Evolutionary conservation across 2,797 vertebrate genomes (phyloP), one percentile per base, ranked within the genome.

Genomic region (Chloroceryle amazona): DNA sequence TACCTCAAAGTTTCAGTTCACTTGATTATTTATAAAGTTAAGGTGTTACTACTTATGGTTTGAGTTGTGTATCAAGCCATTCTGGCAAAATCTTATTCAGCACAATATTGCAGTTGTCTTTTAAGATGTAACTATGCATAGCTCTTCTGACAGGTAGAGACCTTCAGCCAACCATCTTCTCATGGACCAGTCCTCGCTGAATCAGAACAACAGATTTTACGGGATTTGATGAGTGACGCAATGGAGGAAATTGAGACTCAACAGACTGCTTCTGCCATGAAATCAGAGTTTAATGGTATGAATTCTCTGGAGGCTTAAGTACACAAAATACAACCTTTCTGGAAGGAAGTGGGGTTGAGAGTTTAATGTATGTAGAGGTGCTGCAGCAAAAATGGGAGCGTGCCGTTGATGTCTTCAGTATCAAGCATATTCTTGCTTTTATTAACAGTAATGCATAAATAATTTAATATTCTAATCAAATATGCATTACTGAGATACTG

Each of bases 141-240:
- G 8, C 54, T 96, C 46, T 96, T 7, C 93, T 94, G 94, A 35
- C 96, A 99, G 99, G 95, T 91, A 65, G 99, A 99, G 78, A 89
- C 97, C 52, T 94, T 97, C 3, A 97, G 97, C 37, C 98, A 96
- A 1, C 96, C 98, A 10, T 93, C 98, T 46, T 98, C 99, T 81
- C 99, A 98, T 2, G 98, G 98, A 11, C 97, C 97, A 3, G 94
- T 98, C 25, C 99, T 99, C 1, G 98, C 99, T 55, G 99, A 99
- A 91, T 99, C 98, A 5, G 99, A 99, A 82, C 99, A 99, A 91
- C 99, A 99, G 96, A 99, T 99, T 89, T 95, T 99, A 91, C 98
- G 99, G 78, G 99, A 99, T 96, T 98, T 99, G 95, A 99, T 99
- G 99, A 99, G 99, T 80, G 99, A 99, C 46, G 99, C 99, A 2